Evolutionary conservation across 2,113 vertebrate species (phyloP), one percentile per base, ranked within the genome.

Genomic region (Gambusia affinis): DNA sequence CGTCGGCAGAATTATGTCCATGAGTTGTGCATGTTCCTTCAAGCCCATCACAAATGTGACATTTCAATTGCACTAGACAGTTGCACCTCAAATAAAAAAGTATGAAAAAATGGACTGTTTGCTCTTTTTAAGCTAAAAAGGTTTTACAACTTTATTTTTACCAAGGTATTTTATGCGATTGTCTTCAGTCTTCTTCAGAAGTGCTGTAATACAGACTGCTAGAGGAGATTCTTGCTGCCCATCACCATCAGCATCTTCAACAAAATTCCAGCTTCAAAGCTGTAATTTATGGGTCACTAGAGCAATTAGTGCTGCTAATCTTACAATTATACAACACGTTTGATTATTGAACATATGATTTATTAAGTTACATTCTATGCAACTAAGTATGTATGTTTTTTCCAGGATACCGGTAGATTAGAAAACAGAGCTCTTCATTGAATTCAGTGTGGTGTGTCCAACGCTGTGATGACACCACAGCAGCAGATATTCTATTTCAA

Each of bases 1-100:
- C 80, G 24, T 68, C 24, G 57, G 83, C 84, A 64, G 62, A 82
- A 80, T 24, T 79, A 62, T 64, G 81, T 89, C 3, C 66, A 74
- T 90, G 83, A 92, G 89, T 88, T 78, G 87, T 91, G 92, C 92
- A 93, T 92, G 93, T 88, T 93, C 89, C 88, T 87, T 39, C 83
- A 83, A 54, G 83, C 91, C 91, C 90, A 89, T 92, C 88, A 90
- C 93, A 81, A 92, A 94, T 94, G 91, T 94, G 93, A 93, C 88
- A 82, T 93, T 89, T 87, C 85, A 90, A 90, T 92, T 94, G 92
- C 93, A 93, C 94, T 94, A 93, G 92, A 94, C 91, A 89, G 92
- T 91, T 92, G 92, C 94, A 94, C 93, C 92, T 93, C 87, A 83
- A 92, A 92, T 93, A 93, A 91, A 94, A 93, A 89, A 82, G 86